These are phyloP conservation scores for Entelurus aequoreus DNA, from an alignment of 2,113 vertebrate genomes.

Conservation along the genomic window DNA sequence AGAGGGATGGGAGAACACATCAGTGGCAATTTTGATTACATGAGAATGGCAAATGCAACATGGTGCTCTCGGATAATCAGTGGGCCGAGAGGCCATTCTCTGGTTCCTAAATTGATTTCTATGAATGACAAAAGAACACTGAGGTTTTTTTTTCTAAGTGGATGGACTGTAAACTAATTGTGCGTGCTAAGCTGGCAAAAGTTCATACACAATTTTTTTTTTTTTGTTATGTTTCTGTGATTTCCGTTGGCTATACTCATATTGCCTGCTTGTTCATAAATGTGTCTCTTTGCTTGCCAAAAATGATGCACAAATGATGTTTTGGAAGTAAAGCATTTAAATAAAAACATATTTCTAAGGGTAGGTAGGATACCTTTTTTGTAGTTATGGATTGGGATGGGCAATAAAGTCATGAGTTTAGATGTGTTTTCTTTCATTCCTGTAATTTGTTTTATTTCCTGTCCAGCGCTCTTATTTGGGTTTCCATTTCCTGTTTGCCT, in stretches of 20 bases:
- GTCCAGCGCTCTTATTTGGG: no score
- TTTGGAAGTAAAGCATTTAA: constrained; percentile 30
- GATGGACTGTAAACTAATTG: constrained; percentile 73
- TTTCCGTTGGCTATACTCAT: constrained; percentile 49
- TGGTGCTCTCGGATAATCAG: constrained; percentile 61
- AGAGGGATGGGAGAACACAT: constrained; percentile 73
- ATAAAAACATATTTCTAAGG: constrained; percentile 5
- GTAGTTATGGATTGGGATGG: no score
- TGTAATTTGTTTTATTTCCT: no score
- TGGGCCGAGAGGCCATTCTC: constrained; percentile 66
- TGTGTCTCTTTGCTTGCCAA: constrained; percentile 46
- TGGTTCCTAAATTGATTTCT: constrained; percentile 70
- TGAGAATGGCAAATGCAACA: constrained; percentile 68
- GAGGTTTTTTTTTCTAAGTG: constrained; percentile 60
- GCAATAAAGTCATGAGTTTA: no score
- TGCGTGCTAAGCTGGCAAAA: constrained; percentile 64
- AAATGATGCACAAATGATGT: constrained; percentile 38
- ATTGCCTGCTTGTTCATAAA: constrained; percentile 48
- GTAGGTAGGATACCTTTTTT: neutral
- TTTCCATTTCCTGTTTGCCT: no score
- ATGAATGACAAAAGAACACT: constrained; percentile 57
- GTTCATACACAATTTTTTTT: constrained; percentile 60
- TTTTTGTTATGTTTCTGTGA: constrained; percentile 61
- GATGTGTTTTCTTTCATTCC: no score
- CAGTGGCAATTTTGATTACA: constrained; percentile 74